A percentile compares a stretch with the other conserved stretches of the same genome.
Conservation (phyloP, 1,140 invertebrate genomes). For the Heliconius hewitsoni region DNA sequence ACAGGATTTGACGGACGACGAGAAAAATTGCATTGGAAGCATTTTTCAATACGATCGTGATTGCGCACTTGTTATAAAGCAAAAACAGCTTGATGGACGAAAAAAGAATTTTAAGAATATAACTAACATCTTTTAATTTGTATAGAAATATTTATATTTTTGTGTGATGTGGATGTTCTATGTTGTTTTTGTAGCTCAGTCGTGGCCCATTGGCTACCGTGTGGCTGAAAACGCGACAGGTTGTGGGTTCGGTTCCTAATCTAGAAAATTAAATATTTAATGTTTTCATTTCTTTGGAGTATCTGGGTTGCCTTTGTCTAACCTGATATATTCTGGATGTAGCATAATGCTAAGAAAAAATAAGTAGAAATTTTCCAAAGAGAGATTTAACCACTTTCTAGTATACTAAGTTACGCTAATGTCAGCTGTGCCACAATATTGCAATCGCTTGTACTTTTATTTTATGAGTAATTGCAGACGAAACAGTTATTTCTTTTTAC, state of each 20-base stretch:
- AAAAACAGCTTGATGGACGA: background rate
- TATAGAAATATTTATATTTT: background rate
- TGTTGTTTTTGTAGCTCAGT: too few relatives aligned
- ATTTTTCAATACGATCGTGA: slow-evolving; percentile 6
- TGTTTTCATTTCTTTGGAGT: too few relatives aligned
- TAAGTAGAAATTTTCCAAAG: too few relatives aligned
- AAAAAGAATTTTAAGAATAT: background rate
- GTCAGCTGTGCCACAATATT: background rate
- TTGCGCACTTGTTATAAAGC: slow-evolving; percentile 1
- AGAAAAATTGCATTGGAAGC: slow-evolving; percentile 6
- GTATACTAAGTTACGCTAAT: too few relatives aligned
- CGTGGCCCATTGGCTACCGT: too few relatives aligned
- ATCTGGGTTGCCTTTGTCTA: too few relatives aligned
- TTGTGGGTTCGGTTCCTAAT: too few relatives aligned
- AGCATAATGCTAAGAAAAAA: too few relatives aligned
- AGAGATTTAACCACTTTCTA: too few relatives aligned
- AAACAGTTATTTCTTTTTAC: background rate
- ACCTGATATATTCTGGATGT: too few relatives aligned
- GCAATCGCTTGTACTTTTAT: background rate
- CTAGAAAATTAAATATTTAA: too few relatives aligned
- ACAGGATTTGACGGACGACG: background rate
- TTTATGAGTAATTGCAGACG: background rate
- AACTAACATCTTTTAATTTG: background rate
- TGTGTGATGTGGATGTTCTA: background rate
- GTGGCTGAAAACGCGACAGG: too few relatives aligned